A percentile compares a stretch with the other conserved stretches of the same genome.
Conservation (phyloP, 2,888 invertebrate species). For the Pseudolycoriella hygida region DNA sequence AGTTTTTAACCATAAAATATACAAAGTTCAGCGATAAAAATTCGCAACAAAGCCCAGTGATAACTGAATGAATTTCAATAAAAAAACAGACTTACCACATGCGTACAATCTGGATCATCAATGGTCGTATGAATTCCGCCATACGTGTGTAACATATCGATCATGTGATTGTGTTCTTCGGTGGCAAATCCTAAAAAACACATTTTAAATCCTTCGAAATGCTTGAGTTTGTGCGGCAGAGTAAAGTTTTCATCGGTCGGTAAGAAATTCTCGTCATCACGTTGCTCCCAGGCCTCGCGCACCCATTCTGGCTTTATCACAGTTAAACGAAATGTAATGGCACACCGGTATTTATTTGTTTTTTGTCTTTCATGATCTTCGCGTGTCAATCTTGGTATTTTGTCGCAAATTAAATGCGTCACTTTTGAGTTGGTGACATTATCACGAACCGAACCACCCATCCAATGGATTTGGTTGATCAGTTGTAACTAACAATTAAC, state of each 20-base stretch:
- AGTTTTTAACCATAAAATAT: not conserved
- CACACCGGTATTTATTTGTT: constrained; percentile 22
- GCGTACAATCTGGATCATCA: constrained; percentile 73
- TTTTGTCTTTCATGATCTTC: constrained; percentile 71
- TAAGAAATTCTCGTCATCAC: constrained; percentile 47
- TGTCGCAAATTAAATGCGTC: constrained; percentile 61
- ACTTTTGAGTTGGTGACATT: constrained; percentile 77
- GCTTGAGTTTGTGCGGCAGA: constrained; percentile 59
- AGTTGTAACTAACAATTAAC: constrained; percentile 50
- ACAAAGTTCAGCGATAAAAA: not conserved
- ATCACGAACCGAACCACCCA: constrained; percentile 82
- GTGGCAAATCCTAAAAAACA: constrained; percentile 81
- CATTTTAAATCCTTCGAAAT: constrained; percentile 72
- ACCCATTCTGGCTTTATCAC: constrained; percentile 84
- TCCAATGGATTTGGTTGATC: constrained; percentile 80
- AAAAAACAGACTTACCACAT: constrained; percentile 54
- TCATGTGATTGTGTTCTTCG: constrained; percentile 84
- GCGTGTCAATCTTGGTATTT: constrained; percentile 48
- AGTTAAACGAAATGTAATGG: constrained; percentile 74
- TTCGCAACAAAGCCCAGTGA: not conserved
- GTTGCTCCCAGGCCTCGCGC: constrained; percentile 66
- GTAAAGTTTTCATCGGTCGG: constrained; percentile 52
- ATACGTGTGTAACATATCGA: constrained; percentile 70
- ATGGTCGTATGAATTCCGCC: constrained; percentile 61
- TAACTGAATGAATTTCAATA: not conserved